Evolutionary conservation across 2,113 vertebrate species (phyloP).

Genomic region (Syngnathoides biaculeatus): DNA sequence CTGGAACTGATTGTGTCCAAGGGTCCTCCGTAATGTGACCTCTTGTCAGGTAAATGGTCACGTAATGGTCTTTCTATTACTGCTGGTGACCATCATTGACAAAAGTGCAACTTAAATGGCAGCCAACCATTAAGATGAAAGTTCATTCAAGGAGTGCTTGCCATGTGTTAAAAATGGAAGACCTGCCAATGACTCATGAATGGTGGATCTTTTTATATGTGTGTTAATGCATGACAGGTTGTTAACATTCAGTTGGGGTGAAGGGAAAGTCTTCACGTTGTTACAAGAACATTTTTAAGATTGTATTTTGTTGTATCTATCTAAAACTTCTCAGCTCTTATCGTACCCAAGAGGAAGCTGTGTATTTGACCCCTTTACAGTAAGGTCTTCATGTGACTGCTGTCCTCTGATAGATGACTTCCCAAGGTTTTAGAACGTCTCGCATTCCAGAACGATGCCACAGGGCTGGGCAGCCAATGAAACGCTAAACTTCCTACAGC

Average conservation of each 20-base stretch:
- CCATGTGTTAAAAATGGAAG: constrained; percentile 4
- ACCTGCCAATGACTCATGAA: background rate
- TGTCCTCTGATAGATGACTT: background rate
- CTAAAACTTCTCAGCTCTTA: background rate
- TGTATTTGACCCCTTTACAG: background rate
- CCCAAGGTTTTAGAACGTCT: background rate
- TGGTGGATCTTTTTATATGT: constrained; percentile 1
- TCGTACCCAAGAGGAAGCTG: background rate
- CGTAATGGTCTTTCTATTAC: background rate
- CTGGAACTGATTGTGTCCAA: background rate
- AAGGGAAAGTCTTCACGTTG: background rate
- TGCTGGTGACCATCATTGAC: background rate
- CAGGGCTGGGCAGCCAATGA: constrained; percentile 14
- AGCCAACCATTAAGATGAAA: background rate
- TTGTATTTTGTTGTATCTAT: background rate
- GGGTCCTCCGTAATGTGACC: background rate
- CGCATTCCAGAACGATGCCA: constrained; percentile 12
- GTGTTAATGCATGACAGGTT: constrained; percentile 20
- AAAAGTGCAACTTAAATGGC: background rate
- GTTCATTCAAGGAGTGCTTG: background rate
- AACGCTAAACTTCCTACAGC: constrained; percentile 43
- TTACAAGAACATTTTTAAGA: background rate
- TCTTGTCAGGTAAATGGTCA: background rate
- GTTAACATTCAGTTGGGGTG: background rate
- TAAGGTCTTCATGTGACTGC: background rate